A percentile compares a stretch with the other conserved stretches of the same genome.
These are phyloP conservation scores for Macrostomum cliftonense DNA, from an alignment of 2,888 invertebrate species.

Conservation along the genomic window DNA sequence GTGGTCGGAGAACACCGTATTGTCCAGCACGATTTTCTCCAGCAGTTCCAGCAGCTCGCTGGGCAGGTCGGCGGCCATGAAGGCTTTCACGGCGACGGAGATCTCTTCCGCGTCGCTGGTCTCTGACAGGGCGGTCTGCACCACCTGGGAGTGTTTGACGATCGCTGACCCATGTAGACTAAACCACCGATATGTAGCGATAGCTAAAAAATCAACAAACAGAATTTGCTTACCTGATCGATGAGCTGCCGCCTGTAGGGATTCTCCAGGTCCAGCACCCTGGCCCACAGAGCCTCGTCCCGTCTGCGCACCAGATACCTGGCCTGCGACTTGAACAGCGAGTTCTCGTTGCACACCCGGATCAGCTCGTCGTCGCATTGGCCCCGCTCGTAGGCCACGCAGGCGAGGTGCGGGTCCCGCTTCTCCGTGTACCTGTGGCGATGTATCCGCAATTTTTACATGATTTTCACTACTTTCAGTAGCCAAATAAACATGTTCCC, in stretches of 20 bases:
- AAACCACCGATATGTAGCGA: too few relatives aligned
- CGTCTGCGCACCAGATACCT: conserved; percentile 81
- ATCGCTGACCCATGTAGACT: too few relatives aligned
- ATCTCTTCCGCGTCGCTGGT: conserved; percentile 99
- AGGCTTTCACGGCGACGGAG: conserved; percentile 94
- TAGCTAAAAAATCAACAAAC: too few relatives aligned
- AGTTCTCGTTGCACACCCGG: conserved; percentile 69
- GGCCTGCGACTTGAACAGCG: conserved; percentile 93
- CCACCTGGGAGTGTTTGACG: conserved; percentile 48
- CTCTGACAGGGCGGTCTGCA: conserved; percentile 91
- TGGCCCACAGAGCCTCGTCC: conserved; percentile 86
- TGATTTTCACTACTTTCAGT: too few relatives aligned
- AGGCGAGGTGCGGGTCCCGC: conserved; percentile 93
- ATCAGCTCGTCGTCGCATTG: conserved; percentile 86
- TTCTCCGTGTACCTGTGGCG: conserved; percentile 68
- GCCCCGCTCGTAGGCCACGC: conserved; percentile 94
- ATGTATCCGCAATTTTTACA: too few relatives aligned
- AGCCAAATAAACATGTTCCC: too few relatives aligned
- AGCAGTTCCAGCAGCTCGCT: conserved; percentile 91
- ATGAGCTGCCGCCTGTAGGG: conserved; percentile 80
- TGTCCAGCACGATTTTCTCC: conserved; percentile 94
- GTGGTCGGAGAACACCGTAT: conserved; percentile 92
- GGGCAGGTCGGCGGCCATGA: conserved; percentile 97
- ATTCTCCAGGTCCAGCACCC: conserved; percentile 74
- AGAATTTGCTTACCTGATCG: conserved; percentile 47